Evolutionary conservation across 1,140 invertebrate genomes (phyloP), one percentile per base, ranked within the genome.

Genomic region (Radopholus similis): DNA sequence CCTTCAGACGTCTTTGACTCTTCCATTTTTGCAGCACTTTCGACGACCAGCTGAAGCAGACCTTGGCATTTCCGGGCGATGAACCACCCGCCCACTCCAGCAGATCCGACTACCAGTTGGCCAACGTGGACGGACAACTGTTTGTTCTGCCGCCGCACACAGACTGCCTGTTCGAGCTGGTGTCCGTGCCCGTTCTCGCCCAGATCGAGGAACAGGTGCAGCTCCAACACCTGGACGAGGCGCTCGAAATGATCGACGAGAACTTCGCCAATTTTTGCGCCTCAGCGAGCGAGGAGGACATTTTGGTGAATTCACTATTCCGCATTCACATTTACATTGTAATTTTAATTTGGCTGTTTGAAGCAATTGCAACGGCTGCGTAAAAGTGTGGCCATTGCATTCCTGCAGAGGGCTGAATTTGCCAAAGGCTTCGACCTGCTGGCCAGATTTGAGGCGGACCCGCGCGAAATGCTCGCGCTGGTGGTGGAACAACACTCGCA

Each of bases 171-270:
- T 51, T 13, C 47, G 47, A 51, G 30, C 47, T 51, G 23, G 47
- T 51, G 23, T 15, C 47, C 21, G 47, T 51, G 9, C 30, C 47
- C 30, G 47, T 15, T 28, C 23, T 51, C 30, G 47, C 30, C 23
- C 47, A 51, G 47, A 51, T 51, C 15, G 47, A 28, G 30, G 47
- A 62, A 62, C 40, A 47, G 35, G 35, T 62, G 21, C 30, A 47
- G 47, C 30, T 26, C 40, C 34, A 11, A 9, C 35, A 28, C 47
- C 32, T 62, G 18, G 40, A 13, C n/a, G 11, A 26, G n/a, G 59
- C 49, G 32, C 49, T 51, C 30, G 23, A 8, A 9, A 51, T 51
- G 47, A 8, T 51, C 4, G 4, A 26, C 47, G 30, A 51, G n/a
- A 51, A 51, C 8, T 23, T 21, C 18, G 2, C 6, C 47, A 13